A percentile compares a stretch with the other conserved stretches of the same genome.
Conservation (phyloP, 2,797 vertebrate species). For the Artibeus lituratus region DNA sequence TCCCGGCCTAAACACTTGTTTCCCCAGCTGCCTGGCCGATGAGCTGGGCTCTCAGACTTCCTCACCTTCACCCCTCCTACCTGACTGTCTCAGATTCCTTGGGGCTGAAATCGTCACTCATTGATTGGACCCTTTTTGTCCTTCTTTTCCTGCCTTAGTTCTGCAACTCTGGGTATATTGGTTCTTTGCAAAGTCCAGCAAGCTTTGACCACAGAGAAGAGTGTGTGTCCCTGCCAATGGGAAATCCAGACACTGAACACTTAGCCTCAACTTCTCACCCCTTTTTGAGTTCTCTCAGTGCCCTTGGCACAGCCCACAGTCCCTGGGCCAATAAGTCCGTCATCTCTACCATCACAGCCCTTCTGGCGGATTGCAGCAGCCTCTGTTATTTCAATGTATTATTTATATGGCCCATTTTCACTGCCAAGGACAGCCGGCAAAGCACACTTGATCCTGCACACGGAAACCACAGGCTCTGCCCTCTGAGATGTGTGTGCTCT, state of each 20-base stretch:
- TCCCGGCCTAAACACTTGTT: background rate
- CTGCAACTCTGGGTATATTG: background rate
- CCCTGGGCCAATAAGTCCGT: background rate
- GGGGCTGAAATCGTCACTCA: background rate
- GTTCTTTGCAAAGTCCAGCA: background rate
- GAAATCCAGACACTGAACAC: background rate
- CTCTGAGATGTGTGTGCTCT: background rate
- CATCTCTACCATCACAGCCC: constrained; percentile 23
- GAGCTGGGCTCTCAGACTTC: background rate
- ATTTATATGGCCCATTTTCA: constrained; percentile 46
- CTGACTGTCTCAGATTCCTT: background rate
- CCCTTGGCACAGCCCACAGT: background rate
- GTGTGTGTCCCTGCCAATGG: background rate
- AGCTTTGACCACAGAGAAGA: constrained; percentile 3
- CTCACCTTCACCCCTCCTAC: background rate
- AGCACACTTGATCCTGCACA: constrained; percentile 17
- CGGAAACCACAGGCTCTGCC: background rate
- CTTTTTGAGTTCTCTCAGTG: background rate
- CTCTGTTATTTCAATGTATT: constrained; percentile 21
- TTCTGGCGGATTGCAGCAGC: constrained; percentile 19
- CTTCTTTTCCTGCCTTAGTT: background rate
- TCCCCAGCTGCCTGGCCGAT: background rate
- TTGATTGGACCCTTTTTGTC: background rate
- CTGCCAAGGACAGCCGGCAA: constrained; percentile 36
- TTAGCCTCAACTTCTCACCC: background rate